These are phyloP conservation scores for Chaetodon trifascialis DNA, from an alignment of 2,113 vertebrate genomes.

Conservation along the genomic window DNA sequence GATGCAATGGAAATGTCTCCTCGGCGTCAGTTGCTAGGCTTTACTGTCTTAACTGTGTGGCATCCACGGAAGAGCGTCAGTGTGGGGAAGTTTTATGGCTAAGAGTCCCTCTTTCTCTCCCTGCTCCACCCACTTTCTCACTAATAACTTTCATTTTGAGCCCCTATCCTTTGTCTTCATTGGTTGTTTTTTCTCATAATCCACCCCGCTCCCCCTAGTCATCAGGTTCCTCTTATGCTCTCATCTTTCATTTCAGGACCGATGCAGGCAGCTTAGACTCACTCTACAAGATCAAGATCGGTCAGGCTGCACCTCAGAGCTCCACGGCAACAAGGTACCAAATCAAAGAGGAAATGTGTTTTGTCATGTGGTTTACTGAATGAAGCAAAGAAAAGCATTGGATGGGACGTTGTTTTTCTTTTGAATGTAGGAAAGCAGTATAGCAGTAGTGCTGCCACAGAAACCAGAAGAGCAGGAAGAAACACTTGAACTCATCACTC, in stretches of 20 bases:
- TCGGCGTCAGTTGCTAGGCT: constrained; percentile 59
- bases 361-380: not conserved
- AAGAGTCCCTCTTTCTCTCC: not conserved
- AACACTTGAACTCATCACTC: not conserved
- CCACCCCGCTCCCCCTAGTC: constrained; percentile 20
- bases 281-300: constrained; percentile 78
- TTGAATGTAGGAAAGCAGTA: constrained; percentile 60
- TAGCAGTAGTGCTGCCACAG: constrained; percentile 43
- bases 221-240: constrained; percentile 18
- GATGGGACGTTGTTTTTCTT: not conserved
- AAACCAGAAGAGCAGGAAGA: constrained; percentile 43
- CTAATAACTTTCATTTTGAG: constrained; percentile 37
- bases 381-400: not conserved
- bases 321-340: constrained; percentile 78
- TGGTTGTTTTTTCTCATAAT: constrained; percentile 23
- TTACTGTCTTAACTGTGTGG: not conserved
- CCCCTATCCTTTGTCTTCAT: constrained; percentile 18
- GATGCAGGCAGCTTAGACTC: constrained; percentile 78
- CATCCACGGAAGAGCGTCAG: constrained; percentile 34
- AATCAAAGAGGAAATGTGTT: not conserved
- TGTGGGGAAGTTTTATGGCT: constrained; percentile 47
- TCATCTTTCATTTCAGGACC: constrained; percentile 78
- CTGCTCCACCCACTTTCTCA: constrained; percentile 36
- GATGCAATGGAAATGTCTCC: constrained; percentile 51
- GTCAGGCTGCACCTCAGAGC: constrained; percentile 65